phyloP scores from a whole-genome alignment of 2,888 invertebrate species.

The Diarsia brunnea region DNA sequence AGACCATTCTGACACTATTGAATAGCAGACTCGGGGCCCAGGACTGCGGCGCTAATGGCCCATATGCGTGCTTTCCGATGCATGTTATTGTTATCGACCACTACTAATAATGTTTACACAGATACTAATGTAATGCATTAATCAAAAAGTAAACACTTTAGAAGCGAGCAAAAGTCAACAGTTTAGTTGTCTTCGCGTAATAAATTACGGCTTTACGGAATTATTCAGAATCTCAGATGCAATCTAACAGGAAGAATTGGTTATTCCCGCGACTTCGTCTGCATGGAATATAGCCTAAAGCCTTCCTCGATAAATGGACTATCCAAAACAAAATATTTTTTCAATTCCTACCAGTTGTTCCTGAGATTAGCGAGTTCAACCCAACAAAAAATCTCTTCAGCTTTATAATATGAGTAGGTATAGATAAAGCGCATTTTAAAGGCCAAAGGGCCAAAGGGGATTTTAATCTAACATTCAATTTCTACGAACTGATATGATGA shows the following conservation, averaged over 20 bases:
- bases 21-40: no score
- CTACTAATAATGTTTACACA: constrained; percentile 18
- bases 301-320: no score
- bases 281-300: no score
- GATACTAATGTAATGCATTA: constrained; percentile 17
- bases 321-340: no score
- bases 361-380: no score
- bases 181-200: constrained; percentile 8
- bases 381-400: no score
- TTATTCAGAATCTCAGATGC: constrained; percentile 1
- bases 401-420: no score
- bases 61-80: not conserved
- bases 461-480: constrained; percentile 34
- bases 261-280: not conserved
- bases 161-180: constrained; percentile 4
- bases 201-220: constrained; percentile 16
- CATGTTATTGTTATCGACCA: constrained; percentile 12
- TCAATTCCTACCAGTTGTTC: no score
- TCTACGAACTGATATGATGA: constrained; percentile 53
- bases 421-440: constrained; percentile 16
- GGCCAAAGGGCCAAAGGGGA: no score
- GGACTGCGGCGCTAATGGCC: not conserved
- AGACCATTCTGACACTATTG: no score
- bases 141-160: constrained; percentile 32
- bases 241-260: constrained; percentile 29